phyloP scores from a whole-genome alignment of 2,797 vertebrate genomes.

The Pantherophis vulpinus region DNA sequence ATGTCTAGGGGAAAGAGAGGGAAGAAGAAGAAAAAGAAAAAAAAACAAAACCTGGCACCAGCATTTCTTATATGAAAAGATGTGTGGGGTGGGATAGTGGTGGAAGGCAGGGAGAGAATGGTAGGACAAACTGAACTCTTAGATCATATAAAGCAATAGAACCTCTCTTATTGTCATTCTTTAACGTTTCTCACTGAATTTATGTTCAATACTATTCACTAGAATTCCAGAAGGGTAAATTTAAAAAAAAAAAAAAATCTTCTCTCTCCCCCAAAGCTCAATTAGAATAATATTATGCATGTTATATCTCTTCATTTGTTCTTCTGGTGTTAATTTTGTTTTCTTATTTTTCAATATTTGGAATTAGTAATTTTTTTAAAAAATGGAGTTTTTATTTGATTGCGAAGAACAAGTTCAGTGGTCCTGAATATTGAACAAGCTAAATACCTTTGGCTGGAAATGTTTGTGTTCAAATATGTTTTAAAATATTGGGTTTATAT shows the following conservation, averaged over 20 bases:
- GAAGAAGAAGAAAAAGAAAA: neutral
- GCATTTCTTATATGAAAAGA: neutral
- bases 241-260: neutral
- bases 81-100: neutral
- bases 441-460: neutral
- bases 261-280: neutral
- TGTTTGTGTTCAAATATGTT: neutral
- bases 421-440: neutral
- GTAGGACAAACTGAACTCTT: neutral
- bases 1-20: fast-evolving
- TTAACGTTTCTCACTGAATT: neutral
- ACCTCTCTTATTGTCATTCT: neutral
- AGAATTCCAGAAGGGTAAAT: neutral
- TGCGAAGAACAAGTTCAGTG: neutral
- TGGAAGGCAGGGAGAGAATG: neutral
- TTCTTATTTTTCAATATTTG: neutral
- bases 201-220: neutral
- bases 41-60: neutral
- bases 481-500: neutral
- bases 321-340: neutral
- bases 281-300: neutral
- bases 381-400: neutral
- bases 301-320: neutral
- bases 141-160: neutral
- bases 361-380: neutral